Conservation (phyloP, 2,113 vertebrate species). For the Patagioenas fasciata region DNA sequence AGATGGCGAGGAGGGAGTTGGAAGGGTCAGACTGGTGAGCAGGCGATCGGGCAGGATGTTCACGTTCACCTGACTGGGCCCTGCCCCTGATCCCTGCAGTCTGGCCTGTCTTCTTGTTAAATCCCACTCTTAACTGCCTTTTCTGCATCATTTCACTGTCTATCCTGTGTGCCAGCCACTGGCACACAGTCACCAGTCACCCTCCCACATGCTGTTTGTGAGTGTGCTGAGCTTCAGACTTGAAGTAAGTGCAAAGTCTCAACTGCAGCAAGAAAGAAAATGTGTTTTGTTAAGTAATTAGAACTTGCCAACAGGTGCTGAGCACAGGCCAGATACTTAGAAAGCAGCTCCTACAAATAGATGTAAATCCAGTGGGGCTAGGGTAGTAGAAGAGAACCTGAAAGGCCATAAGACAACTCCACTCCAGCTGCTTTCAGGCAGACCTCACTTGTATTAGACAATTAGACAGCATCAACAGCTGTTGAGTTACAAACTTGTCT, state of each 20-base stretch:
- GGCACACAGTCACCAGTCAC: not conserved
- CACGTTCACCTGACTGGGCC: not conserved
- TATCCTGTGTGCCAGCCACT: not conserved
- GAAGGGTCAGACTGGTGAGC: not conserved
- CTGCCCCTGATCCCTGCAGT: not conserved
- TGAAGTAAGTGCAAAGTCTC: not conserved
- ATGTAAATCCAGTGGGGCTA: not conserved
- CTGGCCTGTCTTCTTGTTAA: not conserved
- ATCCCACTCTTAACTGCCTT: not conserved
- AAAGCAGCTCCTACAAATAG: not conserved
- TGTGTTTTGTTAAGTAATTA: not conserved
- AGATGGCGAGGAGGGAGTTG: not conserved
- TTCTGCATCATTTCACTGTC: not conserved
- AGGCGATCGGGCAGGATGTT: rapidly evolving
- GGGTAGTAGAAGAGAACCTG: not conserved
- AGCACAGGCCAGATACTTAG: not conserved
- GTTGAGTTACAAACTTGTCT: not conserved
- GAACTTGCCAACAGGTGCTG: not conserved
- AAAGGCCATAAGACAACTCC: not conserved
- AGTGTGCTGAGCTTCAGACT: not conserved
- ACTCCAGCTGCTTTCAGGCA: not conserved
- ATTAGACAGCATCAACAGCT: not conserved
- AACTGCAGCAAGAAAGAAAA: not conserved
- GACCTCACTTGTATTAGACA: not conserved
- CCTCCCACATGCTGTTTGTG: not conserved